Conservation (phyloP, 2,888 invertebrate genomes). For the Amorpha juglandis region DNA sequence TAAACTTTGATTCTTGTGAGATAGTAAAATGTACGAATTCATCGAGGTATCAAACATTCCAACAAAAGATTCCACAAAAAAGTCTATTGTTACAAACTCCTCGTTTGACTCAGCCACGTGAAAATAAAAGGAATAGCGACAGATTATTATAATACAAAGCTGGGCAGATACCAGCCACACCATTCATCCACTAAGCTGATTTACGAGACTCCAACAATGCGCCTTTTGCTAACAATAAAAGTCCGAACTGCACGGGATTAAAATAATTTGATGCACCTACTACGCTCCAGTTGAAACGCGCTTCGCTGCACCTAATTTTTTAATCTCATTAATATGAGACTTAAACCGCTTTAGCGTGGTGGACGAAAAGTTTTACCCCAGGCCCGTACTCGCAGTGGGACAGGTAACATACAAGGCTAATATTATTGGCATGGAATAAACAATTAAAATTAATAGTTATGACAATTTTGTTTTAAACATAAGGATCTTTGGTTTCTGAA, state of each 20-base stretch:
- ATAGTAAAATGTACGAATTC: not conserved
- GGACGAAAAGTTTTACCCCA: too few relatives aligned
- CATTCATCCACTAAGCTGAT: constrained; percentile 79
- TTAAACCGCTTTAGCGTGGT: too few relatives aligned
- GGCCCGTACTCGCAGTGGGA: too few relatives aligned
- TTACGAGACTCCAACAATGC: constrained; percentile 72
- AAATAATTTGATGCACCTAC: constrained; percentile 64
- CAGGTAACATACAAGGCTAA: too few relatives aligned
- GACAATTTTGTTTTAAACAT: too few relatives aligned
- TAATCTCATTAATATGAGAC: not conserved
- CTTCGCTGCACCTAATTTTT: constrained; percentile 5
- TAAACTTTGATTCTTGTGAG: too few relatives aligned
- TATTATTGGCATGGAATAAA: too few relatives aligned
- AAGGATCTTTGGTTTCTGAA: too few relatives aligned
- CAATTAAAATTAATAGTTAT: too few relatives aligned
- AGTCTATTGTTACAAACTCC: not conserved
- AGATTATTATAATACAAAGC: constrained; percentile 65
- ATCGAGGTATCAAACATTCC: not conserved
- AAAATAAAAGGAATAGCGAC: constrained; percentile 44
- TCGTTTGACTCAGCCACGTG: not conserved
- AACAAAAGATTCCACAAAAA: not conserved
- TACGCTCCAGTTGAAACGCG: not conserved
- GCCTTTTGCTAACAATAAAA: constrained; percentile 64
- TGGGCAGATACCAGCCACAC: constrained; percentile 63
- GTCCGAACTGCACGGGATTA: constrained; percentile 67